Evolutionary conservation across 2,888 invertebrate genomes (phyloP), one percentile per base, ranked within the genome.

Genomic region (Chouioia cunea): DNA sequence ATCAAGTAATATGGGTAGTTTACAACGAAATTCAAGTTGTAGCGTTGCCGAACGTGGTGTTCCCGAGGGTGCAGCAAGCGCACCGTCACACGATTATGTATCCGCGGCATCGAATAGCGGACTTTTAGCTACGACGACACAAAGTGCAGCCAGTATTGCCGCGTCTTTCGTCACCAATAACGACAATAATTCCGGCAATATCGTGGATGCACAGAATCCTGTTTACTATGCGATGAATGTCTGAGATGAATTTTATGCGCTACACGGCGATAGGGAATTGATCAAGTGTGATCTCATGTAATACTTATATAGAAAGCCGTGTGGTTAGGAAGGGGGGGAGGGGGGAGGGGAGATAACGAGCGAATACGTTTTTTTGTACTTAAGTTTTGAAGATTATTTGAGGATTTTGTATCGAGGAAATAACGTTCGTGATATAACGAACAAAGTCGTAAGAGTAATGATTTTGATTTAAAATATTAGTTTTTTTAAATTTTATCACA

Each of bases 201-300:
- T 78, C 71, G 50, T 69, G 43, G 70, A 87, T 86, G 83, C 85
- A 67, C 82, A 86, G 78, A 83, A 84, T 79, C 79, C 86, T 74
- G 79, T 94, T 46, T 94, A 93, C 83, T 94, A 94, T 82, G 93
- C 94, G 54, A 94, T 94, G 94, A 94, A 94, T 82, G 94, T 94
- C 87, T 94, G 92, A 93, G 73, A 71, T 18, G 57, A 70, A 36
- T 73, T 73, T 70, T 65, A 70, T 56, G 58, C 73, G 46, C 46
- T 73, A 54, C 73, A 73, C 65, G 70, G 20, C 27, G 73, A 70
- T 16, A 65, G 56, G 53, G 73, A 74, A 20, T 23, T 74, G 36
- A 48, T 74, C 22, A 71, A 59, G 69, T 74, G 73, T 16, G 73
- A 73, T 20, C 73, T 73, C 62, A 73, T 73, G 71, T 73, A 65